A percentile compares a stretch with the other conserved stretches of the same genome.
Evolutionary conservation across 1,140 invertebrate species (phyloP).

Genomic region (Micrasema minimum): DNA sequence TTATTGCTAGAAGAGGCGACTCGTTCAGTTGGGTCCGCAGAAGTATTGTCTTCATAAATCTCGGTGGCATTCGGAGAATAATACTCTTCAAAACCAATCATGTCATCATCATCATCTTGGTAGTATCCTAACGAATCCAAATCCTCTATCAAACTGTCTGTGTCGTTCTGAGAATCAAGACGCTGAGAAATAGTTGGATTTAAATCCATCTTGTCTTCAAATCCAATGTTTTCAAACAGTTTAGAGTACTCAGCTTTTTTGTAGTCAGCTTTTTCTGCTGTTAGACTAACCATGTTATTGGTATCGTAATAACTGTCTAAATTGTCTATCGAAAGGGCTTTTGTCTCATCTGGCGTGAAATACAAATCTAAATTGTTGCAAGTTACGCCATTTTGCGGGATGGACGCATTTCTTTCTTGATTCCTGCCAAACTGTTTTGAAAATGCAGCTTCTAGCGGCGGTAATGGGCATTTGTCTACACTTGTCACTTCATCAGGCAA

Average conservation of each 20-base stretch:
- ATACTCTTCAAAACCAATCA: slow-evolving; percentile 50
- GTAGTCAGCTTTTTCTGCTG: neutral
- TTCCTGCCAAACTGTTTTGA: slow-evolving; percentile 63
- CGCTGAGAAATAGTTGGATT: slow-evolving; percentile 15
- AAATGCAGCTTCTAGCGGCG: slow-evolving; percentile 65
- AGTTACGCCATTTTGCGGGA: slow-evolving; percentile 45
- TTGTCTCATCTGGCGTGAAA: slow-evolving; percentile 45
- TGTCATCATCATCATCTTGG: slow-evolving; percentile 50
- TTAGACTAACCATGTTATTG: slow-evolving; percentile 55
- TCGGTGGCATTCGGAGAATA: slow-evolving; percentile 31
- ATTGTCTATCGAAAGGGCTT: slow-evolving; percentile 56
- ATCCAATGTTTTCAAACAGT: slow-evolving; percentile 38
- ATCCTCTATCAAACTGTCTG: slow-evolving; percentile 44
- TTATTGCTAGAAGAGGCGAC: neutral
- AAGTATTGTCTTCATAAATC: neutral
- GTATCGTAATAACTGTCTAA: slow-evolving; percentile 64
- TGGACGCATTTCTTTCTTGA: slow-evolving; percentile 45
- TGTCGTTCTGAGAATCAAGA: neutral
- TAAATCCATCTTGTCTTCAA: slow-evolving; percentile 39
- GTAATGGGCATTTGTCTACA: slow-evolving; percentile 59
- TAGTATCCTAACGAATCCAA: slow-evolving; percentile 47
- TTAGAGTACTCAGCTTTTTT: slow-evolving; percentile 42
- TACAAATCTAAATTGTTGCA: slow-evolving; percentile 57
- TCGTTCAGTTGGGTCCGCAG: neutral
- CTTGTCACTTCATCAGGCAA: slow-evolving; percentile 60